Evolutionary conservation across 2,797 vertebrate genomes (phyloP).

Genomic region (Tragopan temminckii): DNA sequence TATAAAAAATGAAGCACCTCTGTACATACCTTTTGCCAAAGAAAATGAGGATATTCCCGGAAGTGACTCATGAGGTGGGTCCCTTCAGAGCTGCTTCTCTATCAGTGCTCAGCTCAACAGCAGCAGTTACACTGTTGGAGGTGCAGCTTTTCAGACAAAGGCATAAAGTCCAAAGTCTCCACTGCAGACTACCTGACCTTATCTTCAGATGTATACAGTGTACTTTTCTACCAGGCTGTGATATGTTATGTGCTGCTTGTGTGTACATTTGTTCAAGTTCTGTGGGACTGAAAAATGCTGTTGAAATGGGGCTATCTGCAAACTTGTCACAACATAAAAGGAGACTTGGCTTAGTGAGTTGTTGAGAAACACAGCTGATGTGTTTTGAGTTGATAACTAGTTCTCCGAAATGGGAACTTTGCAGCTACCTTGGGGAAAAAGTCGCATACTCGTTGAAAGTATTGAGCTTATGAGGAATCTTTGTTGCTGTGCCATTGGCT

Average conservation of each 20-base stretch:
- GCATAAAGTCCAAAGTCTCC: slow-evolving; percentile 38
- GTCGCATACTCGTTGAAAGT: slow-evolving; percentile 13
- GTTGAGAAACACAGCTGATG: neutral
- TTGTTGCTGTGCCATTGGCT: neutral
- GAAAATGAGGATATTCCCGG: slow-evolving; percentile 17
- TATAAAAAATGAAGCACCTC: neutral
- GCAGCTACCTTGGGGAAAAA: neutral
- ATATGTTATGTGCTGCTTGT: neutral
- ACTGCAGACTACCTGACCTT: slow-evolving; percentile 9
- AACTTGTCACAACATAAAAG: neutral
- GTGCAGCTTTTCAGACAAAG: neutral
- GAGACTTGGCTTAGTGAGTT: neutral
- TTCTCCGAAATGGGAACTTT: neutral
- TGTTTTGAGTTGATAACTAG: slow-evolving; percentile 10
- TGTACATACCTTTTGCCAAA: neutral
- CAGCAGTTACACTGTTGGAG: slow-evolving; percentile 43
- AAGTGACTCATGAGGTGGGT: slow-evolving; percentile 56
- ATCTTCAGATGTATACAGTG: slow-evolving; percentile 8
- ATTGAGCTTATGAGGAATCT: neutral
- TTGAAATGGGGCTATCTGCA: neutral
- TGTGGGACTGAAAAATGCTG: neutral
- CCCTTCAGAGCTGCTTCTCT: slow-evolving; percentile 33
- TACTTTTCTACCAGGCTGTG: neutral
- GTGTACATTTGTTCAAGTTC: neutral
- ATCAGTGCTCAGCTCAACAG: slow-evolving; percentile 27